These are phyloP conservation scores for Noctua pronuba DNA, from an alignment of 2,888 invertebrate genomes.

Conservation along the genomic window DNA sequence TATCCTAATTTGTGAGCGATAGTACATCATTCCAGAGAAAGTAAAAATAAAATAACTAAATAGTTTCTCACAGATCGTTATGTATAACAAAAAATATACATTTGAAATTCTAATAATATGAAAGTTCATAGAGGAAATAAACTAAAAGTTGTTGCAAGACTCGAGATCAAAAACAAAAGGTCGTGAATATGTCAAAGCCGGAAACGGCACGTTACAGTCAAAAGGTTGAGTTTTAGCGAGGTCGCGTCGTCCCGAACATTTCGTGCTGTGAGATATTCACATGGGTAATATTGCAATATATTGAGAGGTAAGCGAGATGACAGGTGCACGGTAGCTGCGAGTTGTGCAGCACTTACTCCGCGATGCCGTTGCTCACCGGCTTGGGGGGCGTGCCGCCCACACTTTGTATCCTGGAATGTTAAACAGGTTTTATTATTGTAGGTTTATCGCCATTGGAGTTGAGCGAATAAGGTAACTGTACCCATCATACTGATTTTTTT, in stretches of 20 bases:
- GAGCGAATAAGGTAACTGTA: neutral
- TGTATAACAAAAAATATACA: constrained; percentile 82
- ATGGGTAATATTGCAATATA: constrained; percentile 80
- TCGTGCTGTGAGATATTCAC: constrained; percentile 87
- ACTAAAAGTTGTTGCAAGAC: constrained; percentile 81
- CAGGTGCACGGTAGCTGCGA: constrained; percentile 30
- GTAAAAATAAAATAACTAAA: constrained; percentile 74
- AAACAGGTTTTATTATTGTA: neutral
- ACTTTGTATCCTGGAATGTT: constrained; percentile 72
- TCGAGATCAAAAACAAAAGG: constrained; percentile 85
- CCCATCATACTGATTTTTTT: neutral
- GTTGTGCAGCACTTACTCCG: constrained; percentile 74
- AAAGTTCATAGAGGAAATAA: constrained; percentile 75
- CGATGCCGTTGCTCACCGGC: constrained; percentile 80
- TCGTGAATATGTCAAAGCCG: constrained; percentile 87
- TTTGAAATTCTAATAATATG: constrained; percentile 78
- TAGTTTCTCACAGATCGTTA: constrained; percentile 71
- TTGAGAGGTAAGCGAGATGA: constrained; percentile 55
- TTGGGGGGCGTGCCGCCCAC: constrained; percentile 72
- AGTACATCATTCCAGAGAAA: constrained; percentile 67
- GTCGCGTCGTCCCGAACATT: constrained; percentile 82
- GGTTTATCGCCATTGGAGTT: neutral
- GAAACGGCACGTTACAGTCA: constrained; percentile 72
- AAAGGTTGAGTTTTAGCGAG: constrained; percentile 64
- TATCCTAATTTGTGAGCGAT: constrained; percentile 78